Evolutionary conservation across 1,140 invertebrate species (phyloP), one percentile per base, ranked within the genome.

Genomic region (Stegodyphus mimosarum): DNA sequence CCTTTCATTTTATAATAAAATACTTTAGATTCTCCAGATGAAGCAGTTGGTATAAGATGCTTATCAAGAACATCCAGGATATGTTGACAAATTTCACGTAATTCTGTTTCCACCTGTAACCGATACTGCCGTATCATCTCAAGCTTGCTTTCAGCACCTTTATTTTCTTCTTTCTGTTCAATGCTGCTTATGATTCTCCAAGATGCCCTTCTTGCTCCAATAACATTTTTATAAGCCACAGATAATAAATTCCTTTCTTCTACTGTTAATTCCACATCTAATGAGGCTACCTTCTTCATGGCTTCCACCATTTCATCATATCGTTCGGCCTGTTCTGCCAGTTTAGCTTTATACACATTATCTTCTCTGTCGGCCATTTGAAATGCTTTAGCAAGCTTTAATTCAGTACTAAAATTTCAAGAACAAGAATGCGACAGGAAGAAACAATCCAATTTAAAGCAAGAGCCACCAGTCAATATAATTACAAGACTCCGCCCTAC

Each of bases 1-100:
- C n/a, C 93, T 93, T 94, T 97, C 97, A 98, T 98, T 95, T 99
- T 99, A 91, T 97, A 97, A 92, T 98, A 98, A 92, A 98, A 99
- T 89, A 99, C 97, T 95, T 97, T 97, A 87, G 96, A 97, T 93
- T 98, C 97, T 88, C 96, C 96, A 89, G 95, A 94, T 87, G 94
- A 94, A 88, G 96, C 96, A 92, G 94, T 95, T 86, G 96, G 95
- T 91, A 99, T 97, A 88, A 99, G 93, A 92, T 97, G 95, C 91
- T 97, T 96, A 90, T 98, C 96, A 88, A 98, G n/a, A n/a, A n/a
- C n/a, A n/a, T n/a, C n/a, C n/a, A n/a, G n/a, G n/a, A n/a, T n/a
- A n/a, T n/a, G n/a, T n/a, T n/a, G n/a, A n/a, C n/a, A n/a, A n/a
- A n/a, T n/a, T n/a, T n/a, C n/a, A n/a, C n/a, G n/a, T n/a, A n/a